Evolutionary conservation across 1,140 invertebrate species (phyloP).

Genomic region (Trichonephila inaurata): DNA sequence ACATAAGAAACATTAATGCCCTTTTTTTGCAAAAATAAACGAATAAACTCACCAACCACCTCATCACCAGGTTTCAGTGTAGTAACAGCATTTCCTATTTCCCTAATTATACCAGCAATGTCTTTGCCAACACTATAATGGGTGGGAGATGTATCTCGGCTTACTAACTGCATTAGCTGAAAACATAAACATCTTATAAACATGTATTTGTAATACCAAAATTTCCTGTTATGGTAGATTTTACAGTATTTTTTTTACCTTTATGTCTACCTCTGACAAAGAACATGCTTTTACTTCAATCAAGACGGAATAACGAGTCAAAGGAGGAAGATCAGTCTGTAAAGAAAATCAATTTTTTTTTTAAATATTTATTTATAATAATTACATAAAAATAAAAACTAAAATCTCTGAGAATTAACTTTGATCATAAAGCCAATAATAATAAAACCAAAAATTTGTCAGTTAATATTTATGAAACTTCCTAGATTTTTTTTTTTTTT

Average conservation of each 20-base stretch:
- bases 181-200: not conserved
- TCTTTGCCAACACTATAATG: constrained; percentile 81
- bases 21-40: not conserved
- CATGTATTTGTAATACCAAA: too few species aligned
- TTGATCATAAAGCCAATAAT: too few species aligned
- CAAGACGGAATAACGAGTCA: constrained; percentile 81
- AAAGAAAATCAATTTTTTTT: constrained; percentile 64
- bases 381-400: not conserved
- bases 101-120: constrained; percentile 81
- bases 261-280: constrained; percentile 80
- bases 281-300: constrained; percentile 82
- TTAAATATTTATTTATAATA: not conserved
- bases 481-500: too few species aligned
- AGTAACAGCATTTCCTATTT: constrained; percentile 81
- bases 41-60: constrained; percentile 80
- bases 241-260: constrained; percentile 78
- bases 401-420: too few species aligned
- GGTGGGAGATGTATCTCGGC: constrained; percentile 77
- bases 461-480: too few species aligned
- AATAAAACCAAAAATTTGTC: too few species aligned
- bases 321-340: constrained; percentile 80
- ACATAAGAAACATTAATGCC: too few species aligned
- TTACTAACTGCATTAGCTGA: constrained; percentile 71
- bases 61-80: constrained; percentile 81
- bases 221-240: too few species aligned